Evolutionary conservation across 1,140 invertebrate species (phyloP).

Genomic region (Trichonephila inaurata): DNA sequence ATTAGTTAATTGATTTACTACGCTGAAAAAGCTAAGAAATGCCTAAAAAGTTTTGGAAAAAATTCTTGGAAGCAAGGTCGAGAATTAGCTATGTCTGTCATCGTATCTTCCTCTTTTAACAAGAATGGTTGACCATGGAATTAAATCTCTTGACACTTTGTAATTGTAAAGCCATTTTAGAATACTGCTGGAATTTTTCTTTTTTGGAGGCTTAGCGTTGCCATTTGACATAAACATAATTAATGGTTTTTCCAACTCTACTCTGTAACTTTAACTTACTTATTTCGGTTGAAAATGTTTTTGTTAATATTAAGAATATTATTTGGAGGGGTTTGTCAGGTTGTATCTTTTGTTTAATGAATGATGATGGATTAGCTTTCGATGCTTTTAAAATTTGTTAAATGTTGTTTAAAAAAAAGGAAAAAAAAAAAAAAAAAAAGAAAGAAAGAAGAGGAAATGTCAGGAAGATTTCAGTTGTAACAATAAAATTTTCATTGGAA

Average conservation of each 20-base stretch:
- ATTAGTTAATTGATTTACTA: background rate
- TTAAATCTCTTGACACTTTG: background rate
- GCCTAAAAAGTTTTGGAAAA: background rate
- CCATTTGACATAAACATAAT: background rate
- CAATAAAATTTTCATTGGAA: background rate
- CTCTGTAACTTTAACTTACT: background rate
- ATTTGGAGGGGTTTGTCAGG: background rate
- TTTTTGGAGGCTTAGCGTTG: background rate
- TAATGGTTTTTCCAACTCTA: background rate
- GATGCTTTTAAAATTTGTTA: background rate
- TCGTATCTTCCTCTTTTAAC: background rate
- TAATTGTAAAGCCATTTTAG: background rate
- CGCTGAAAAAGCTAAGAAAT: background rate
- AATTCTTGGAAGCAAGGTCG: background rate
- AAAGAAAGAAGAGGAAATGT: background rate
- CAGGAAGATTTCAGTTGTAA: background rate
- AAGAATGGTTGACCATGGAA: background rate
- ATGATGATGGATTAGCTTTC: background rate
- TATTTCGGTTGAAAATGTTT: background rate
- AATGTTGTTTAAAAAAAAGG: background rate
- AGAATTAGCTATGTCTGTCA: background rate
- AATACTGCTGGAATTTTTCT: background rate
- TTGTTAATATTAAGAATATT: background rate
- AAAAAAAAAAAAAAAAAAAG: too few relatives aligned
- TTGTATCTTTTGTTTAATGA: background rate